These are phyloP conservation scores for human (Homo sapiens) DNA, from an alignment of 2,113 vertebrate genomes.

Conservation along the genomic window GRCh38 chr14:19984501-19985000, in stretches of 20 bases:
- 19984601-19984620: not conserved
- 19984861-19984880: not conserved
- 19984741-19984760: not conserved
- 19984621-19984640: not conserved
- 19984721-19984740: not conserved
- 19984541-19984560: not conserved
- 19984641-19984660: not conserved
- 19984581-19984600: not conserved
- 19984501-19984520: not conserved
- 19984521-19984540: not conserved
- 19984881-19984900: too few relatives aligned
- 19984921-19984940: too few relatives aligned
- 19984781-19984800: not conserved
- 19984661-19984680: not conserved
- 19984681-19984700: not conserved
- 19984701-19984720: not conserved
- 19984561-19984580: not conserved
- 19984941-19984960: too few relatives aligned
- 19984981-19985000: too few relatives aligned
- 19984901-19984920: too few relatives aligned
- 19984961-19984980: too few relatives aligned
- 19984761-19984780: not conserved
- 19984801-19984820: not conserved
- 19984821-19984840: not conserved
- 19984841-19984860: not conserved